phyloP scores from a whole-genome alignment of 2,888 invertebrate genomes.

The Apotomis capreana region DNA sequence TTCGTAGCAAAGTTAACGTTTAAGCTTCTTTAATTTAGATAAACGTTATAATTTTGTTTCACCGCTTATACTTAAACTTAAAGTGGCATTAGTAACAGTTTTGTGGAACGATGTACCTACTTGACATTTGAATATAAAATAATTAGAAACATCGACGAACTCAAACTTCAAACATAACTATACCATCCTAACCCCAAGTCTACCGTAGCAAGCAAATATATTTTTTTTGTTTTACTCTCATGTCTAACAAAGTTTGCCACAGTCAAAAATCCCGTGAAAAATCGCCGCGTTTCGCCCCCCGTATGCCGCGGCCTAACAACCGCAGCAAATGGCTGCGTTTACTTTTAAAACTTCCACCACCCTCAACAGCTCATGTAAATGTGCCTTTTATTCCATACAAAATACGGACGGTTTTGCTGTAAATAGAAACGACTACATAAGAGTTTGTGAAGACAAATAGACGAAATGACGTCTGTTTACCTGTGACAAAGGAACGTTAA shows the following conservation, averaged over 20 bases:
- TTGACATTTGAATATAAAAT: no score
- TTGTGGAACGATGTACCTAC: no score
- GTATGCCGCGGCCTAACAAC: constrained; percentile 19
- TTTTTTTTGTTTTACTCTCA: constrained; percentile 1
- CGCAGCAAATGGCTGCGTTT: constrained; percentile 8
- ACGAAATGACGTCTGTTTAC: constrained; percentile 32
- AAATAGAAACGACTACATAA: not conserved
- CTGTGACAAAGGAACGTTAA: constrained; percentile 39
- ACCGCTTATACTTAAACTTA: no score
- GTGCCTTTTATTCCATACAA: not conserved
- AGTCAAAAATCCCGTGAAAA: constrained; percentile 21
- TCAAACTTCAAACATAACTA: no score
- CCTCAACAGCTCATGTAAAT: not conserved
- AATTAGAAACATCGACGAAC: no score
- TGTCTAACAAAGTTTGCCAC: not conserved
- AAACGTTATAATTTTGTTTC: no score
- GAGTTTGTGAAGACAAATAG: not conserved
- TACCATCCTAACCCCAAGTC: not conserved
- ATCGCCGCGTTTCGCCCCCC: constrained; percentile 7
- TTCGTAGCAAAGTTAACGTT: no score
- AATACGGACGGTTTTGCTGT: not conserved
- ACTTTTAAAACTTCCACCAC: not conserved
- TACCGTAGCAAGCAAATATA: not conserved
- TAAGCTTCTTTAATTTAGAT: no score
- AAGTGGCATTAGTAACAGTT: no score